Evolutionary conservation across 2,797 vertebrate species (phyloP).

Genomic region (Macropus fuliginosus): DNA sequence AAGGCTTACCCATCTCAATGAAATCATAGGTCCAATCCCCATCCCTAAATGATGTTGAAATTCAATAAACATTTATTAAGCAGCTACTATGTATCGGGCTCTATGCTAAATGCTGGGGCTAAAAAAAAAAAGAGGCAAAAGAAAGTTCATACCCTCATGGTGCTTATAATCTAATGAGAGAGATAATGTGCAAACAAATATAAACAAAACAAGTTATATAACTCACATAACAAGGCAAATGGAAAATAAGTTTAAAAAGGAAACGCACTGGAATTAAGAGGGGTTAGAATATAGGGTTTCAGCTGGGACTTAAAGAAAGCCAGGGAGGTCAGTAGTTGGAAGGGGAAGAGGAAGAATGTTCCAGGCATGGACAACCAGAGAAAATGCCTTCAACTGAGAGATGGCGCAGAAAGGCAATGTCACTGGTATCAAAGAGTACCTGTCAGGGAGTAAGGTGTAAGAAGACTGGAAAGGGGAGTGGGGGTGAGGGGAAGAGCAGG

Average conservation of each 20-base stretch:
- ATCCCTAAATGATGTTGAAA: not conserved
- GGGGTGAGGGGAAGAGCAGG: no score
- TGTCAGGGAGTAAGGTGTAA: not conserved
- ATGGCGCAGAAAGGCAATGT: not conserved
- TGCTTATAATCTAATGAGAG: not conserved
- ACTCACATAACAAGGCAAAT: not conserved
- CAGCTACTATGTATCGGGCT: not conserved
- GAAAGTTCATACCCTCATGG: not conserved
- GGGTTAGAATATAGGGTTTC: no score
- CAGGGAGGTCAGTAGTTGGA: not conserved
- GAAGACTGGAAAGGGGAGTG: not conserved
- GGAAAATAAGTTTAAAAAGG: not conserved
- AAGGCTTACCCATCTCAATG: not conserved
- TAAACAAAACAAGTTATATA: not conserved
- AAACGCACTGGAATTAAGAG: not conserved
- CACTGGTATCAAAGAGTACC: no score
- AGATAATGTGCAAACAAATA: not conserved
- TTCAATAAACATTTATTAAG: not conserved
- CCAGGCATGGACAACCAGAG: not conserved
- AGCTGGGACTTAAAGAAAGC: not conserved
- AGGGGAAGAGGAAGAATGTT: not conserved
- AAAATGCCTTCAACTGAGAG: not conserved
- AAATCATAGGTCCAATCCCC: not conserved
- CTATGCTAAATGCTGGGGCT: not conserved
- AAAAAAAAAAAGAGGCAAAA: not conserved